Evolutionary conservation across 2,888 invertebrate genomes (phyloP).

Genomic region (Pachydiplax longipennis): DNA sequence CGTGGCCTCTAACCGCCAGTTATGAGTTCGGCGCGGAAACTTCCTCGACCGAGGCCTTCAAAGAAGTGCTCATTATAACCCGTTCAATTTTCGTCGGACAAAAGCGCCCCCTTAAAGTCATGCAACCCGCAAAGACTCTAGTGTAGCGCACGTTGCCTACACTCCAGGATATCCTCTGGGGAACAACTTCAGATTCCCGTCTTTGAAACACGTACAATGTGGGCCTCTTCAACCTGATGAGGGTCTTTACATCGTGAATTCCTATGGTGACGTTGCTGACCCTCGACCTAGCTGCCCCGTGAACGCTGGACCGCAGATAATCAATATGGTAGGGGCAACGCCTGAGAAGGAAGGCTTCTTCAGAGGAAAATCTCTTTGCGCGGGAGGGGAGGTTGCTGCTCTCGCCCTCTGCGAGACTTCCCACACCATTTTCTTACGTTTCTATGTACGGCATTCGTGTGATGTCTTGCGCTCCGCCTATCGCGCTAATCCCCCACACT

Average conservation of each 20-base stretch:
- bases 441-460: background rate
- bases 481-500: conserved; percentile 8
- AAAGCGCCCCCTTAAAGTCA: background rate
- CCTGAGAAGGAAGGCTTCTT: conserved; percentile 4
- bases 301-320: conserved; percentile 14
- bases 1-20: background rate
- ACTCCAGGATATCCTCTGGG: background rate
- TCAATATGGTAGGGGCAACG: conserved; percentile 18
- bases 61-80: background rate
- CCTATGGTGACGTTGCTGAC: conserved; percentile 20
- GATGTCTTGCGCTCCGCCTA: conserved; percentile 26
- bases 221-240: conserved; percentile 7
- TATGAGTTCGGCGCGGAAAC: background rate
- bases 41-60: background rate
- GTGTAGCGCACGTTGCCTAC: background rate
- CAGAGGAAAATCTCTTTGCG: background rate
- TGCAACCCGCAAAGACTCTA: background rate
- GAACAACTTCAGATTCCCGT: conserved; percentile 11
- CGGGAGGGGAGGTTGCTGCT: background rate
- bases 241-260: conserved; percentile 33
- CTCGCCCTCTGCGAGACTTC: conserved; percentile 20
- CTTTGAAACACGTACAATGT: conserved; percentile 25
- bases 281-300: background rate
- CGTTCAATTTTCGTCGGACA: background rate
- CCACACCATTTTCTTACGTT: background rate